Base-by-base conservation (phyloP, 2,797 vertebrate genomes). In the Alcedo quadribrachys region DNA sequence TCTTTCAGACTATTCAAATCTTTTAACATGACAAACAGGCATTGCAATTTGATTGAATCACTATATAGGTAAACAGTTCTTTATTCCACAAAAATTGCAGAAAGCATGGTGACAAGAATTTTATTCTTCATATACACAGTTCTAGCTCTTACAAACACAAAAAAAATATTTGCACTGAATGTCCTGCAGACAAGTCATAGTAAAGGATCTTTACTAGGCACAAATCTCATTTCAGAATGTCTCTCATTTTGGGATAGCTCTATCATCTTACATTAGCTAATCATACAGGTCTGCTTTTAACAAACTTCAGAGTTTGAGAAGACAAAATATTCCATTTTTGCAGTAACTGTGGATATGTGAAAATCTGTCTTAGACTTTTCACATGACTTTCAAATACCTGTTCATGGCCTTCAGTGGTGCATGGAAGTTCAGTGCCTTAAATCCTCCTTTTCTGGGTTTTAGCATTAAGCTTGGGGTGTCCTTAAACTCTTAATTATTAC, bases 21-120 rank as follows among this genome's bases (percentile, higher is more conserved):
- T 86, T 81, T 78, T 65, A 75, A 42, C 40, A 71, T 58, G 46
- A 89, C 66, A 92, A 93, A 66, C 58, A 81, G 35, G 37, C 62
- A 91, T 25, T 70, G 50, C 32, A 74, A 90, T 92, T 85, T 87
- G 65, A 80, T 75, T 77, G 75, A 87, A 71, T 82, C 6, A 2
- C 33, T 82, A 37, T 37, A 46, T 6, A 81, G 54, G 45, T 82
- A 93, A 95, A 93, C 35, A 86, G 25, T 54, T 69, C 48, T 92
- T 91, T 74, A 90, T 65, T 65, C 57, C 65, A 78, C 48, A 85
- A 68, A 95, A 85, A 75, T 80, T 82, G 71, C 35, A 62, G 53
- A 45, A 93, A 70, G 54, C 61, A 82, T 85, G 85, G 48, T 94
- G 92, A 87, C 89, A 94, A 89, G 35, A 81, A 81, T 83, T 91